Percentiles rank a stretch among this genome's conserved stretches.
These are phyloP conservation scores for Acyrthosiphon pisum DNA, from an alignment of 1,140 invertebrate species.

Conservation along the genomic window DNA sequence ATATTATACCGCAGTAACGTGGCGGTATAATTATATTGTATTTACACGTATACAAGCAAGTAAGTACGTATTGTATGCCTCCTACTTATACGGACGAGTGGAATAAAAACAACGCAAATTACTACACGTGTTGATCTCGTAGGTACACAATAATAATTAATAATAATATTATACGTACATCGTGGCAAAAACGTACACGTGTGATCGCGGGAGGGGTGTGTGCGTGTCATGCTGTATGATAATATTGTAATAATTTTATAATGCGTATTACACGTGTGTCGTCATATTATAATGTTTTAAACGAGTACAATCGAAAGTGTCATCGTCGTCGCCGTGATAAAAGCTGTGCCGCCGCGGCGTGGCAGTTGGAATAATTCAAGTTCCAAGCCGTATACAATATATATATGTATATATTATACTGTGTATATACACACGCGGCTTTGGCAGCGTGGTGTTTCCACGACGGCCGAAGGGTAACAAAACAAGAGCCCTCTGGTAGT, in stretches of 20 bases:
- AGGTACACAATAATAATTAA: neutral
- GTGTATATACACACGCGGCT: neutral
- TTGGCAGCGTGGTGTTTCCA: neutral
- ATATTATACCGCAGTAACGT: neutral
- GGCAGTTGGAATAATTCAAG: conserved; percentile 38
- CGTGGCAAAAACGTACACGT: neutral
- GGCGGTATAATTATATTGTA: neutral
- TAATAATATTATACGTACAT: neutral
- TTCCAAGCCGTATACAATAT: neutral
- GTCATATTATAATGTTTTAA: neutral
- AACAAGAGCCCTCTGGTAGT: neutral
- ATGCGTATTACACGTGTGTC: neutral
- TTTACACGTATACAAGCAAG: neutral
- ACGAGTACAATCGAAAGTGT: neutral
- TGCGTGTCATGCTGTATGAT: neutral
- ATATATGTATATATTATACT: too few relatives aligned
- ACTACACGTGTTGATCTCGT: neutral
- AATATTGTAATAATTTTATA: neutral
- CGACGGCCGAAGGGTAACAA: neutral
- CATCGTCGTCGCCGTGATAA: neutral
- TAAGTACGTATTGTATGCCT: too few relatives aligned
- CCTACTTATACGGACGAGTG: neutral
- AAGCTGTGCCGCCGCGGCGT: neutral
- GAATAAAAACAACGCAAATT: neutral
- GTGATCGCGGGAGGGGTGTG: neutral